Evolutionary conservation across 2,888 invertebrate species (phyloP).

Genomic region (Physocephala rufipes): DNA sequence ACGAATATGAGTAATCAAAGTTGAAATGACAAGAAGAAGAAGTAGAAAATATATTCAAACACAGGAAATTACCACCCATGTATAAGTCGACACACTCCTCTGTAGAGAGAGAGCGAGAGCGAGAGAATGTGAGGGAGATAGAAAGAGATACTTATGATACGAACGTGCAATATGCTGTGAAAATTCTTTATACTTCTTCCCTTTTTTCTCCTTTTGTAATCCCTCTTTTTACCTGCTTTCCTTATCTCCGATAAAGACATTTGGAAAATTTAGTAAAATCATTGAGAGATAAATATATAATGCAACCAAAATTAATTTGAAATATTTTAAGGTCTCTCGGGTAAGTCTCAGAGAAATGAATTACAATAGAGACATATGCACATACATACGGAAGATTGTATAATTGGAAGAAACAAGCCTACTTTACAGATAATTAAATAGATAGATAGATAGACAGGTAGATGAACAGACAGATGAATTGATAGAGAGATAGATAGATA

Average conservation of each 20-base stretch:
- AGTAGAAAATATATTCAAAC: background rate
- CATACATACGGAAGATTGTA: background rate
- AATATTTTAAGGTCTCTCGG: conserved; percentile 54
- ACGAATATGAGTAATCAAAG: too few species aligned
- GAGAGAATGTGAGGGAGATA: background rate
- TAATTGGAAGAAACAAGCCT: background rate
- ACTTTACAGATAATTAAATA: too few species aligned
- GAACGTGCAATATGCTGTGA: too few species aligned
- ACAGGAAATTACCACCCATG: background rate
- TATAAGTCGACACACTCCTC: background rate
- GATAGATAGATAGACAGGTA: too few species aligned
- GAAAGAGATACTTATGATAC: too few species aligned
- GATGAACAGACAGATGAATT: background rate
- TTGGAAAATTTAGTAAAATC: background rate
- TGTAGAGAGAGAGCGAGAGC: background rate
- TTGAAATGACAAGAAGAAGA: background rate
- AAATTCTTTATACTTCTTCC: too few species aligned
- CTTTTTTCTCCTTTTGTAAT: too few species aligned
- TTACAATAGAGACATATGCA: conserved; percentile 8
- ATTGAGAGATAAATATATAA: background rate
- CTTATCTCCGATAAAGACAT: too few species aligned
- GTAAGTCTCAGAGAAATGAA: conserved; percentile 45
- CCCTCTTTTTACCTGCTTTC: too few species aligned
- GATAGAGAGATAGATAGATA: too few species aligned
- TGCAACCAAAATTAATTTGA: background rate